phyloP scores from a whole-genome alignment of 2,797 vertebrate species.

The Poeciliopsis presidionis region DNA sequence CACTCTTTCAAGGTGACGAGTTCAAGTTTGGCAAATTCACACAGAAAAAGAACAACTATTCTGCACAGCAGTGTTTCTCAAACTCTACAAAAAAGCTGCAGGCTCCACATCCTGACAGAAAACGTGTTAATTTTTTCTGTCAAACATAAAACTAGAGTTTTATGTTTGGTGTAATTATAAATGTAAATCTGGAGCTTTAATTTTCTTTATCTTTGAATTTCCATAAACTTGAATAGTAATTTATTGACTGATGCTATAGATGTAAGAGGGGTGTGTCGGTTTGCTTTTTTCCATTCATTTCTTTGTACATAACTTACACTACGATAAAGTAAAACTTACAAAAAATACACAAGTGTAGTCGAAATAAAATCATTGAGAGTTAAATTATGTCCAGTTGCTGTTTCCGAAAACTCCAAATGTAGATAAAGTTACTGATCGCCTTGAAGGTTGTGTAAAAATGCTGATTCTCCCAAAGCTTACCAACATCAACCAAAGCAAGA shows the following conservation, averaged over 20 bases:
- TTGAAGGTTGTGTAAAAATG: neutral
- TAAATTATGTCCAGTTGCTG: neutral
- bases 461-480: neutral
- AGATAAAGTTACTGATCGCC: neutral
- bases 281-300: neutral
- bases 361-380: neutral
- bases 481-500: neutral
- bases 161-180: too few species aligned
- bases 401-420: neutral
- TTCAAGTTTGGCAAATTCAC: conserved; percentile 67
- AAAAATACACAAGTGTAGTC: neutral
- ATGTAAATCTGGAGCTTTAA: too few species aligned
- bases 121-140: too few species aligned
- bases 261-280: too few species aligned
- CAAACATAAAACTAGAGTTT: too few species aligned
- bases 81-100: too few species aligned
- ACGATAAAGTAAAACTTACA: too few species aligned
- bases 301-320: neutral
- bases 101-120: too few species aligned
- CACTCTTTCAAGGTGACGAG: conserved; percentile 87
- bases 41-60: neutral
- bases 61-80: too few species aligned
- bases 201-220: too few species aligned
- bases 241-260: too few species aligned
- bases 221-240: too few species aligned